Percentiles rank a stretch among this genome's conserved stretches.
Evolutionary conservation across 23 tunicate genomes (phyloP).

Genomic region (Clavelina lepadiformis): DNA sequence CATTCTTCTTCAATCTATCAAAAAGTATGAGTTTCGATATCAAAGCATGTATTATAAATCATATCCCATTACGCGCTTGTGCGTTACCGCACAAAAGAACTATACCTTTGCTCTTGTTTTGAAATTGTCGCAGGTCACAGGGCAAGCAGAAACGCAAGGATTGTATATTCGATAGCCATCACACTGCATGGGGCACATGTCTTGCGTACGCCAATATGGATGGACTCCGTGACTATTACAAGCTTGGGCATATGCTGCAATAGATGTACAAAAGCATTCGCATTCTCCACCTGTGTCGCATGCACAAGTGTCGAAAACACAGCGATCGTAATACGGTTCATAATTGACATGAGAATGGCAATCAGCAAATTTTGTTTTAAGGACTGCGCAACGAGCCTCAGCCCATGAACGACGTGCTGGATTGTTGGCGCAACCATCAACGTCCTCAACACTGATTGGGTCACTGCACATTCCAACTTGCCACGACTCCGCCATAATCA

Average conservation of each 20-base stretch:
- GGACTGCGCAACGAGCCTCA: slow-evolving; percentile 83
- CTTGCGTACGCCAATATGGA: slow-evolving; percentile 91
- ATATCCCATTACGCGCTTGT: background rate
- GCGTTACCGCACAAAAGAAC: background rate
- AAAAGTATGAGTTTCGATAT: background rate
- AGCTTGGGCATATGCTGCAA: slow-evolving; percentile 93
- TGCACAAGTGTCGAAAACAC: slow-evolving; percentile 89
- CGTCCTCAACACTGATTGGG: slow-evolving; percentile 67
- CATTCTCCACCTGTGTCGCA: slow-evolving; percentile 96
- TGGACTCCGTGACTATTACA: slow-evolving; percentile 89
- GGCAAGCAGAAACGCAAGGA: slow-evolving; percentile 94
- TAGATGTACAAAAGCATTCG: slow-evolving; percentile 96
- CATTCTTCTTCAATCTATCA: slow-evolving; percentile 80
- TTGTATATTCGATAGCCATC: slow-evolving; percentile 88
- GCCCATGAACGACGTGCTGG: slow-evolving; percentile 93
- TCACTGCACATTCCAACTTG: slow-evolving; percentile 85
- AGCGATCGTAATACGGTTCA: slow-evolving; percentile 88
- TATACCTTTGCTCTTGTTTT: slow-evolving; percentile 49
- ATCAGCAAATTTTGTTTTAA: slow-evolving; percentile 81
- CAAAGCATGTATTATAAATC: background rate
- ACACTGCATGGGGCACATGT: slow-evolving; percentile 94
- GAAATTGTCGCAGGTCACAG: slow-evolving; percentile 92
- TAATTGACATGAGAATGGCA: slow-evolving; percentile 79
- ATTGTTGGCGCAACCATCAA: slow-evolving; percentile 81
- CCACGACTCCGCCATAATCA: slow-evolving; percentile 89